Evolutionary conservation across 1,140 invertebrate genomes (phyloP).

Genomic region (Chironomus tepperi): DNA sequence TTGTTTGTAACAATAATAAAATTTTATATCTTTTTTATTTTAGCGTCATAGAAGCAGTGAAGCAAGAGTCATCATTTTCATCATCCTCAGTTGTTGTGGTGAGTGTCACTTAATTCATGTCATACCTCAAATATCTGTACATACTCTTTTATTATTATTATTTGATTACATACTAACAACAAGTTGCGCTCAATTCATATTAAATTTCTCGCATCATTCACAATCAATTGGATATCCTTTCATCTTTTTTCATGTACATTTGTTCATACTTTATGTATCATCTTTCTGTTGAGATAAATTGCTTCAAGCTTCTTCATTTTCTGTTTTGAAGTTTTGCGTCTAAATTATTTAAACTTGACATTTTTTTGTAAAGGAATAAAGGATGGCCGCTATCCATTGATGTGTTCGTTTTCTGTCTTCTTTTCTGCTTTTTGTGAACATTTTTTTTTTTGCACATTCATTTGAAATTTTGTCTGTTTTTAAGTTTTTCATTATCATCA

Average conservation of each 20-base stretch:
- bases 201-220: background rate
- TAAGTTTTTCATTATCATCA: too few relatives aligned
- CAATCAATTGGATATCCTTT: background rate
- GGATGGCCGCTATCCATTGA: too few relatives aligned
- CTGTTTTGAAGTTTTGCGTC: too few relatives aligned
- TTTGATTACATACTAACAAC: background rate
- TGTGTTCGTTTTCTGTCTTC: too few relatives aligned
- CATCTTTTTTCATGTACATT: background rate
- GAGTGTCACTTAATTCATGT: background rate
- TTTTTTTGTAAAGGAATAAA: too few relatives aligned
- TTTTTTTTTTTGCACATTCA: too few relatives aligned
- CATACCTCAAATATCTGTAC: background rate
- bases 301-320: too few relatives aligned
- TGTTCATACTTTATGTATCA: background rate
- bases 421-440: too few relatives aligned
- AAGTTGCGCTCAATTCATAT: too few relatives aligned
- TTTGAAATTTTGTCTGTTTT: too few relatives aligned
- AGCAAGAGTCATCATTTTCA: background rate
- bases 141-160: background rate
- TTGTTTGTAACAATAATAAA: background rate
- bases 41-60: background rate
- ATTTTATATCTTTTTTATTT: background rate
- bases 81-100: constrained; percentile 12
- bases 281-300: too few relatives aligned
- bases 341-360: too few relatives aligned